Base-by-base conservation (phyloP, 2,113 vertebrate species). In the Pteruthius melanotis region DNA sequence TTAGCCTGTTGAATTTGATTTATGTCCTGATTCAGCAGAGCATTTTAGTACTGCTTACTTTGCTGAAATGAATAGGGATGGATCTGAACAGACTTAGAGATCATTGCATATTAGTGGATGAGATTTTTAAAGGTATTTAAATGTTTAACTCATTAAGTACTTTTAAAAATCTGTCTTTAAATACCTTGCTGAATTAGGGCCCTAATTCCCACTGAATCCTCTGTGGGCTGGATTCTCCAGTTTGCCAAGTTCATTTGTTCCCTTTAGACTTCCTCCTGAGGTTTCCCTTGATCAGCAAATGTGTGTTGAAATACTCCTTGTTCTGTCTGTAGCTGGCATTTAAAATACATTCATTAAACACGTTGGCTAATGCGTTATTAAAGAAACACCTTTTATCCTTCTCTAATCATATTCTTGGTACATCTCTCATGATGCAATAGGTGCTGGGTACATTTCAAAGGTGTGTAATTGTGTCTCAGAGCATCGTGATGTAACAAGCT, bases 351-450 rank as follows among this genome's bases (percentile, higher is more conserved):
- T 94, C 86, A 88, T 95, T 97, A 96, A 94, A 81, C 74, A 84
- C 1, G 0, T 84, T 92, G 76, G 85, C 85, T 96, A 97, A 95
- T 89, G 87, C 2, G 28, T 89, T 96, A 91, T 96, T 95, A 96
- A 90, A 86, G 89, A 80, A 95, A 68, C 44, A 92, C 63, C 83
- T 93, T 96, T 96, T 94, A 96, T 94, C 93, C 88, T 89, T 81
- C 83, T 80, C 81, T 96, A 93, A 95, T 95, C 94, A 45, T 94
- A 76, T 94, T 94, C 93, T 89, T 72, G 57, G 84, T 97, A 89
- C 83, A 79, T 84, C 65, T 96, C 49, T 89, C 69, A 79, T 94
- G 95, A 94, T 95, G 92, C 94, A 95, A 93, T 78, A 61, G 42
- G 69, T 76, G 19, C 77, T 90, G 86, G 86, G 61, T 93, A 66